Evolutionary conservation across 2,888 invertebrate genomes (phyloP), one percentile per base, ranked within the genome.

Genomic region (Augiades crinisus): DNA sequence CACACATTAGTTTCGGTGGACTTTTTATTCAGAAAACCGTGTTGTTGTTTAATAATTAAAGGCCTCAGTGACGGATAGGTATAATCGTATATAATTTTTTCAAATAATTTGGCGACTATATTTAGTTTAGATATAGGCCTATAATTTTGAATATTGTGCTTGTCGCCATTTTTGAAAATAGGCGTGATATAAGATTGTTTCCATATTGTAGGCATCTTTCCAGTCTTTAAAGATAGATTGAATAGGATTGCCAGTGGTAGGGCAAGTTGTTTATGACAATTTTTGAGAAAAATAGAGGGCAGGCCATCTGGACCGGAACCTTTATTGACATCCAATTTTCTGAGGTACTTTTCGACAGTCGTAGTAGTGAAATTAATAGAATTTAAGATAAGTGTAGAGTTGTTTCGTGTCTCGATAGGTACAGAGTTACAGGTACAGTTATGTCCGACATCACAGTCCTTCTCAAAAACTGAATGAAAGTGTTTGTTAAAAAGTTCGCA

Each of bases 1-100:
- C 46, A 30, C 7, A 30, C 27, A 30, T 57, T 57, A 0, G 55
- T 43, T 6, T 55, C 58, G 4, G 54, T 47, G 1, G 54, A 30
- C n/a, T 30, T 30, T 27, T 30, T 30, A n/a, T n/a, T n/a, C 4
- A 30, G 7, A 30, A 30, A 30, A 7, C 27, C 5, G n/a, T 60
- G 47, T 36, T 51, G 51, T 17, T 36, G 17, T 2, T 16, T 10
- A 6, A 36, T 36, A 2, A 36, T 19, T 17, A 36, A 10, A 5
- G 36, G 36, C n/a, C 19, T 10, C 6, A 36, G n/a, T 8, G 17
- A n/a, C 17, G 36, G 19, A 10, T n/a, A 36, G 1, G 17, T 19
- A n/a, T n/a, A 19, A 36, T 30, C 30, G 5, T 10, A 30, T 1
- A 30, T 5, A 30, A 30, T 19, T 10, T 36, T 36, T 36, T 36